Conservation (phyloP, 2,888 invertebrate genomes). For the Oxytorus armatus region DNA sequence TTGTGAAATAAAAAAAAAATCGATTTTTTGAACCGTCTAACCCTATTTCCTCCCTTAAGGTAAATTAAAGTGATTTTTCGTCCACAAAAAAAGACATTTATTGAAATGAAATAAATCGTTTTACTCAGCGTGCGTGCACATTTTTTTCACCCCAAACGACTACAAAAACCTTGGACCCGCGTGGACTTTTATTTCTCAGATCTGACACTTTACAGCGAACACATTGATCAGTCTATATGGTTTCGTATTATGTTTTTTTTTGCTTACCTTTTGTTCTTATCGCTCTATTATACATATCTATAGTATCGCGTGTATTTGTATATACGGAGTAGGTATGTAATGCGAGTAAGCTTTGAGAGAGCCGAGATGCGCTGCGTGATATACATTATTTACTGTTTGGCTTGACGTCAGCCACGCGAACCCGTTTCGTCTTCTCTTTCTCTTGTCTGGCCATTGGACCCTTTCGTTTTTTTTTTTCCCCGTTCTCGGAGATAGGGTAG, state of each 20-base stretch:
- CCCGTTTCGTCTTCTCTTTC: conserved; percentile 10
- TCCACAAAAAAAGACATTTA: too few relatives aligned
- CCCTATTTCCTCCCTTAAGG: too few relatives aligned
- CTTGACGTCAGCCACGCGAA: conserved; percentile 57
- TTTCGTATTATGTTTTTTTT: conserved; percentile 17
- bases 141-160: not conserved
- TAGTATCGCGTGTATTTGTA: not conserved
- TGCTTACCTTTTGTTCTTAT: conserved; percentile 12
- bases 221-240: conserved; percentile 39
- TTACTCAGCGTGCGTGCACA: too few relatives aligned
- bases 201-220: conserved; percentile 7
- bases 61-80: too few relatives aligned
- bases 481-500: conserved; percentile 25
- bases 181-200: not conserved
- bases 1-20: too few relatives aligned
- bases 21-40: too few relatives aligned
- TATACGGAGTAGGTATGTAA: conserved; percentile 11
- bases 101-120: too few relatives aligned
- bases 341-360: conserved; percentile 32
- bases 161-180: not conserved
- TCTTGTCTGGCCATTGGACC: conserved; percentile 31
- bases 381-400: conserved; percentile 62
- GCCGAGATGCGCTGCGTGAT: conserved; percentile 49
- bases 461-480: conserved; percentile 29
- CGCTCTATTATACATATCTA: conserved; percentile 20